phyloP scores from a whole-genome alignment of 2,888 invertebrate species.

The Malachius bipustulatus region DNA sequence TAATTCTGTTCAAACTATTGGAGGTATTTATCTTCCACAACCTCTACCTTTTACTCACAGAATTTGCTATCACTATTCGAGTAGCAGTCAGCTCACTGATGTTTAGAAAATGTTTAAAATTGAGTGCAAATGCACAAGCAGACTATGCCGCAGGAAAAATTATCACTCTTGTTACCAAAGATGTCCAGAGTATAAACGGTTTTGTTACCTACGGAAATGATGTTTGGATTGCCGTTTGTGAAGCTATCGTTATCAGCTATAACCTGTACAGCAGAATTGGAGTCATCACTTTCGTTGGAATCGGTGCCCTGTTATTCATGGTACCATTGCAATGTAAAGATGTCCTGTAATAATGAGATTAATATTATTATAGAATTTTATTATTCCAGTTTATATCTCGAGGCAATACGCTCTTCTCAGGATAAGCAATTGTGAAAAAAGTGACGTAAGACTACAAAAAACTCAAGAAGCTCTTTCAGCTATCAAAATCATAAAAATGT shows the following conservation, averaged over 20 bases:
- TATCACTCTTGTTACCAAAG: slow-evolving; percentile 85
- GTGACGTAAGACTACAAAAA: slow-evolving; percentile 24
- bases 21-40: slow-evolving; percentile 57
- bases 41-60: slow-evolving; percentile 71
- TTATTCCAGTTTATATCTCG: too few species aligned
- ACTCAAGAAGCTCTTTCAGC: slow-evolving; percentile 26
- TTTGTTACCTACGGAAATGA: slow-evolving; percentile 80
- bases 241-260: slow-evolving; percentile 66
- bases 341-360: too few species aligned
- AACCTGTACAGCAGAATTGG: slow-evolving; percentile 54
- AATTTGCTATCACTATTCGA: slow-evolving; percentile 70
- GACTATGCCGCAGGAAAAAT: slow-evolving; percentile 58
- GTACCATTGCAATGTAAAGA: slow-evolving; percentile 37
- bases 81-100: slow-evolving; percentile 71
- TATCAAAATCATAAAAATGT: slow-evolving; percentile 29
- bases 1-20: slow-evolving; percentile 56
- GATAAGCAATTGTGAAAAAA: slow-evolving; percentile 27
- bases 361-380: too few species aligned
- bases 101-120: slow-evolving; percentile 52
- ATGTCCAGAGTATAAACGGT: slow-evolving; percentile 81
- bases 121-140: slow-evolving; percentile 45
- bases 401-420: too few species aligned
- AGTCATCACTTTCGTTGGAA: slow-evolving; percentile 40
- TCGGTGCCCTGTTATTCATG: slow-evolving; percentile 38
- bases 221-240: slow-evolving; percentile 81